Base-by-base conservation (phyloP, 2,797 vertebrate species). In the Malurus leucopterus region DNA sequence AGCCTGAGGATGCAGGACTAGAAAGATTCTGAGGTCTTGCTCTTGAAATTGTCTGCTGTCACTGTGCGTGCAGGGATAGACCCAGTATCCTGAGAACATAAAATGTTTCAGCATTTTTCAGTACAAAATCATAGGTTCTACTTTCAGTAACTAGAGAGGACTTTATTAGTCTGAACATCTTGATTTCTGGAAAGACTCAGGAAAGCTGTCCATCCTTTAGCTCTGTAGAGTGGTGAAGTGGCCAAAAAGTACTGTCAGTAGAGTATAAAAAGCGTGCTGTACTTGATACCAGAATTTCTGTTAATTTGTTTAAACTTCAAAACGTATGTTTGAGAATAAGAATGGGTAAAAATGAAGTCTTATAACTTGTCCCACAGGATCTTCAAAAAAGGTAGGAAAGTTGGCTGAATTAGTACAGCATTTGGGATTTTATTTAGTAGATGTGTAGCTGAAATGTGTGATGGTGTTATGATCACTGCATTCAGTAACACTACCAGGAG, bases 11-110 rank as follows among this genome's bases (percentile, higher is more conserved):
- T 4, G 20, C 23, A 43, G 70, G 24, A 17, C 34, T 65, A 3
- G 36, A 82, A 61, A 50, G 58, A 40, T 63, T 73, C n/a, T n/a
- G n/a, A n/a, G n/a, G n/a, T n/a, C n/a, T 50, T 70, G 19, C 22
- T 40, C 49, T 14, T 65, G 70, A 47, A 32, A 8, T 43, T 30
- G n/a, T 62, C 41, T 63, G 49, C 26, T 46, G 32, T 46, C 1
- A 1, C 29, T 67, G 26, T 32, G 32, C 3, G 0, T 9, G 0
- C 36, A 13, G 49, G 23, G 18, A 5, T 41, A 26, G 29, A 41
- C 7, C 20, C 27, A 44, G 1, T 41, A 11, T 84, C 57, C 38
- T 44, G 15, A 21, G 20, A 72, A 21, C 3, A 1, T 51, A 13
- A 62, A 74, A 34, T 13, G 8, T 47, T 75, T 55, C 29, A 12